Evolutionary conservation across 2,797 vertebrate genomes (phyloP).

Genomic region (Epinephelus awoara): DNA sequence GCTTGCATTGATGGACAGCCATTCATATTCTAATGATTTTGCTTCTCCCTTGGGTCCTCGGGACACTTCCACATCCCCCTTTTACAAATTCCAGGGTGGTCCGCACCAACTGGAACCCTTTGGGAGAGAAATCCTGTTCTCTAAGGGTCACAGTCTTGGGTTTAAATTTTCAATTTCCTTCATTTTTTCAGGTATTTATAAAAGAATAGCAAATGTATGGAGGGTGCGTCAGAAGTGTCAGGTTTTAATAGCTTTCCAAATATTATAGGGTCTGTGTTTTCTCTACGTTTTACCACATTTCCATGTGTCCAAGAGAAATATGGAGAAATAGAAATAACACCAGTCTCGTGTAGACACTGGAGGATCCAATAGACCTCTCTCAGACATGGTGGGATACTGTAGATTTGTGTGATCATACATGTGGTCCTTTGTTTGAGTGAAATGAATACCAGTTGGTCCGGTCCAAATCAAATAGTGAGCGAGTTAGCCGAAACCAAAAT

Average conservation of each 20-base stretch:
- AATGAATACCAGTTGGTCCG: slow-evolving; percentile 27
- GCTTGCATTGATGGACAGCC: slow-evolving; percentile 53
- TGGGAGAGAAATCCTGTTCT: slow-evolving; percentile 20
- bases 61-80: slow-evolving; percentile 42
- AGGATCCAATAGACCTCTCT: slow-evolving; percentile 9
- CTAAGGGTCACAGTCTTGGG: slow-evolving; percentile 9
- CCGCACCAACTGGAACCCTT: slow-evolving; percentile 32
- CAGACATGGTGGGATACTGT: slow-evolving; percentile 23
- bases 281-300: slow-evolving; percentile 39
- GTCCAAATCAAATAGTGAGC: slow-evolving; percentile 52
- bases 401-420: slow-evolving; percentile 43
- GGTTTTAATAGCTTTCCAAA: slow-evolving; percentile 36
- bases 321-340: not conserved
- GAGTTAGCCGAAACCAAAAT: slow-evolving; percentile 35
- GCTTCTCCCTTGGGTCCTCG: slow-evolving; percentile 19
- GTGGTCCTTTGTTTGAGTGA: slow-evolving; percentile 43
- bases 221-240: slow-evolving; percentile 14
- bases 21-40: slow-evolving; percentile 80
- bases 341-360: slow-evolving; percentile 4
- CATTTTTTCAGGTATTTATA: slow-evolving; percentile 12
- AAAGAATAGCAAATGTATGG: slow-evolving; percentile 10
- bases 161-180: not conserved
- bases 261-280: slow-evolving; percentile 21
- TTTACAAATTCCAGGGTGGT: slow-evolving; percentile 47
- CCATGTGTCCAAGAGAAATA: slow-evolving; percentile 49